These are phyloP conservation scores for Dryomyza anilis DNA, from an alignment of 2,888 invertebrate genomes.

Conservation along the genomic window DNA sequence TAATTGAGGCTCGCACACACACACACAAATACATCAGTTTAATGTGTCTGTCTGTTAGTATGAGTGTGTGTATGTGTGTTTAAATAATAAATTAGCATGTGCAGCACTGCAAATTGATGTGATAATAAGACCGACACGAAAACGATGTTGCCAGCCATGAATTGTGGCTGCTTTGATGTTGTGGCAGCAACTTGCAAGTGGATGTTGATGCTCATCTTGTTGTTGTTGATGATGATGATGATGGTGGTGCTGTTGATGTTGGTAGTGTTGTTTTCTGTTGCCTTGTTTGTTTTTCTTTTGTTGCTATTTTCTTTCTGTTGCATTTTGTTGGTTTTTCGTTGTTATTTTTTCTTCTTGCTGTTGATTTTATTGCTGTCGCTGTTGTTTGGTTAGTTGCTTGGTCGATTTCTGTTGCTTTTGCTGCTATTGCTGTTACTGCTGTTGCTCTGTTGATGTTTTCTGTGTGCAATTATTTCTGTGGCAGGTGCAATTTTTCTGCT, in stretches of 20 bases:
- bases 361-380: background rate
- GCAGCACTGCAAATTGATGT: slow-evolving; percentile 20
- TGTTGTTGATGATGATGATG: background rate
- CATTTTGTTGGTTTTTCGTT: background rate
- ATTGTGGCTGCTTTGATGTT: background rate
- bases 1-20: too few relatives aligned
- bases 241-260: background rate
- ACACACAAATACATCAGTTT: background rate
- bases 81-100: slow-evolving; percentile 20
- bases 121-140: slow-evolving; percentile 22
- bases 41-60: background rate
- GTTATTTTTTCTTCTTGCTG: background rate
- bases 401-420: background rate
- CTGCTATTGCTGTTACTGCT: background rate
- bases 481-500: slow-evolving; percentile 14
- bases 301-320: too few relatives aligned
- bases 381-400: slow-evolving; percentile 1
- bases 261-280: background rate
- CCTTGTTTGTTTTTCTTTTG: background rate
- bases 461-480: slow-evolving; percentile 15
- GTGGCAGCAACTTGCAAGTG: background rate
- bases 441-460: background rate
- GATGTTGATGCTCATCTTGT: background rate
- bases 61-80: background rate
- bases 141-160: slow-evolving; percentile 9